Conservation (phyloP, 2,797 vertebrate genomes). For the Epinephelus malabaricus region DNA sequence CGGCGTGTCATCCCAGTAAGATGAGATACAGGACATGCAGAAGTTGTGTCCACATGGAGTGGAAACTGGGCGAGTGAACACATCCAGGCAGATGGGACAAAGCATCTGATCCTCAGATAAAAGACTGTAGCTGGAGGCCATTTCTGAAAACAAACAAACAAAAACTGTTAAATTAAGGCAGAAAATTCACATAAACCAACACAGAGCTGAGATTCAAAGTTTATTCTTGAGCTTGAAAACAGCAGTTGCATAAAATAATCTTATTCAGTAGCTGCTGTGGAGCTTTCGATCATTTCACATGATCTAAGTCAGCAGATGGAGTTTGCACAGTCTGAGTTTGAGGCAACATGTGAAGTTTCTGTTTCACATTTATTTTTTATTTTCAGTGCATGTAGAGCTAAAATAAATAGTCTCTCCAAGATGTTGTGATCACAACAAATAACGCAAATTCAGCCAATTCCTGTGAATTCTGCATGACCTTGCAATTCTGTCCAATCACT, state of each 20-base stretch:
- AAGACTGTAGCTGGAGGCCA: conserved; percentile 61
- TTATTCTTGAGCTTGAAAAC: too few relatives aligned
- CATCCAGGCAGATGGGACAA: conserved; percentile 74
- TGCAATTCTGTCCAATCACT: too few relatives aligned
- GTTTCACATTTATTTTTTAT: not conserved
- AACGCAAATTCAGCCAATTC: too few relatives aligned
- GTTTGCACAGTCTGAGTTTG: too few relatives aligned
- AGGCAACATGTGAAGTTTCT: too few relatives aligned
- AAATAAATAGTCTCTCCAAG: not conserved
- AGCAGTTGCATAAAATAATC: not conserved
- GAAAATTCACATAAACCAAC: not conserved
- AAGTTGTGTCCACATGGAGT: conserved; percentile 80
- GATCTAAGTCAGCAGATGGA: too few relatives aligned
- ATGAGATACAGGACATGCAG: conserved; percentile 69
- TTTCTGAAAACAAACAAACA: conserved; percentile 55
- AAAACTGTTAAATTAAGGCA: not conserved
- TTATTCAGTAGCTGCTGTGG: too few relatives aligned
- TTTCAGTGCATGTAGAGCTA: not conserved
- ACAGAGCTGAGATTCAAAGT: too few relatives aligned
- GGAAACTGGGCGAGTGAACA: conserved; percentile 69
- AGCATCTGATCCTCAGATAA: conserved; percentile 71
- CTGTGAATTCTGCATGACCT: too few relatives aligned
- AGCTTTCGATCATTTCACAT: too few relatives aligned
- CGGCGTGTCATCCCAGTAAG: conserved; percentile 45
- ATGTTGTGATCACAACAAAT: too few relatives aligned